Evolutionary conservation across 2,797 vertebrate genomes (phyloP), one percentile per base, ranked within the genome.

Genomic region (Chelon labrosus): DNA sequence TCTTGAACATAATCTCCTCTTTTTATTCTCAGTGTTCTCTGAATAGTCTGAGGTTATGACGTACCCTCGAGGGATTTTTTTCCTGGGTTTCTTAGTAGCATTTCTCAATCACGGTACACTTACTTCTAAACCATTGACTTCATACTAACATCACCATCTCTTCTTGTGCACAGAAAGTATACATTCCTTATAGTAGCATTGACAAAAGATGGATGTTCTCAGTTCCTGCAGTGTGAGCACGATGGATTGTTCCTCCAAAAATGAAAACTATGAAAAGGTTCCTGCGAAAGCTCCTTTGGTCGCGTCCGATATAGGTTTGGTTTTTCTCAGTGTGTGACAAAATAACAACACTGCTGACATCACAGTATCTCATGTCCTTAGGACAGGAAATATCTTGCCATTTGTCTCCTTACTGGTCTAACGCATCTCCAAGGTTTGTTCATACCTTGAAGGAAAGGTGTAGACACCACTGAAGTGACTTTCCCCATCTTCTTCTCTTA

Each of bases 391-490:
- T 16, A 54, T 65, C 31, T 4, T 62, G 14, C 17, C 14, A 47
- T 72, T 74, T 47, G 53, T 42, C 65, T 69, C 35, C 57, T 57
- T 50, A 8, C 22, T 74, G 66, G 77, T 76, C 60, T 35, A 50
- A 12, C 38, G 31, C 5, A 39, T 22, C 35, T 37, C 39, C 16
- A 27, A 25, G 68, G 27, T 39, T 41, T 0, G 35, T 62, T 25
- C 17, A 22, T 60, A 37, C 37, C 17, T 42, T 27, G 20, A 49
- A 37, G 17, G 46, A 20, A n/a, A 44, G 52, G 46, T 5, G 0
- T 11, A 49, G 11, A 27, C 59, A 56, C 13, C 17, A 7, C 1
- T 60, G 0, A 73, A 65, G 12, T 39, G 20, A 19, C 31, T 41
- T 37, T 53, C 3, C 19, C 25, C 2, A 63, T 20, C 14, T 52